A percentile compares a stretch with the other conserved stretches of the same genome.
These are phyloP conservation scores for Eupithecia subfuscata DNA, from an alignment of 2,888 invertebrate genomes.

Conservation along the genomic window DNA sequence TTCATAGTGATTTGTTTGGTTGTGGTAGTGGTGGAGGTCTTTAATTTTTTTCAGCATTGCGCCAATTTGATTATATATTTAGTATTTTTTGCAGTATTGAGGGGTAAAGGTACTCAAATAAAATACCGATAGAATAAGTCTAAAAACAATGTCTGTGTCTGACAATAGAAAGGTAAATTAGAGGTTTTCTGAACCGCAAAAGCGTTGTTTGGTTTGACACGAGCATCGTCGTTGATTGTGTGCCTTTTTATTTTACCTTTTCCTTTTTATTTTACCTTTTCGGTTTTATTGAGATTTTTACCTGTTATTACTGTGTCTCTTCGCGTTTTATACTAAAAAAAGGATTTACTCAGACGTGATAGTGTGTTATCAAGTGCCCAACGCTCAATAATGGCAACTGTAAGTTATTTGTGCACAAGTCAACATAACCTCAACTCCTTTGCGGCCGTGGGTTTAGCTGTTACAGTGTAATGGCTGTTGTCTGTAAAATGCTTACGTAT, in stretches of 20 bases:
- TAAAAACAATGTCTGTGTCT: constrained; percentile 74
- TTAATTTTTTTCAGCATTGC: background rate
- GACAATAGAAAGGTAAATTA: constrained; percentile 70
- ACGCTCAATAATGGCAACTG: constrained; percentile 51
- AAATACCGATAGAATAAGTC: constrained; percentile 45
- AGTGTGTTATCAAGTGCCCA: constrained; percentile 36
- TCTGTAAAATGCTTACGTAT: constrained; percentile 46
- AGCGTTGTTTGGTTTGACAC: constrained; percentile 66
- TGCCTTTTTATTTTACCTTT: constrained; percentile 68
- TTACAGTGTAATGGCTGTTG: constrained; percentile 50
- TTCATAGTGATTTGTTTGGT: background rate
- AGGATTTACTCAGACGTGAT: constrained; percentile 37
- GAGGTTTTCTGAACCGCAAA: constrained; percentile 33
- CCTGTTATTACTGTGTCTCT: constrained; percentile 38
- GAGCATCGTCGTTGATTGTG: constrained; percentile 62
- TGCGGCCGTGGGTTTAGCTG: constrained; percentile 50
- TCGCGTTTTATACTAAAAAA: constrained; percentile 24
- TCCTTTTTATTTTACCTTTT: constrained; percentile 58
- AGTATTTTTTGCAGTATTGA: background rate
- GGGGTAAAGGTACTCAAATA: constrained; percentile 3
- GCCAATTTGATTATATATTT: background rate
- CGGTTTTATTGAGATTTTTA: constrained; percentile 47
- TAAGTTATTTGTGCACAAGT: constrained; percentile 49
- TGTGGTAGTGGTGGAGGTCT: background rate
- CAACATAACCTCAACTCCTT: constrained; percentile 64